phyloP scores from a whole-genome alignment of 2,797 vertebrate species.

The Coregonus sp. region DNA sequence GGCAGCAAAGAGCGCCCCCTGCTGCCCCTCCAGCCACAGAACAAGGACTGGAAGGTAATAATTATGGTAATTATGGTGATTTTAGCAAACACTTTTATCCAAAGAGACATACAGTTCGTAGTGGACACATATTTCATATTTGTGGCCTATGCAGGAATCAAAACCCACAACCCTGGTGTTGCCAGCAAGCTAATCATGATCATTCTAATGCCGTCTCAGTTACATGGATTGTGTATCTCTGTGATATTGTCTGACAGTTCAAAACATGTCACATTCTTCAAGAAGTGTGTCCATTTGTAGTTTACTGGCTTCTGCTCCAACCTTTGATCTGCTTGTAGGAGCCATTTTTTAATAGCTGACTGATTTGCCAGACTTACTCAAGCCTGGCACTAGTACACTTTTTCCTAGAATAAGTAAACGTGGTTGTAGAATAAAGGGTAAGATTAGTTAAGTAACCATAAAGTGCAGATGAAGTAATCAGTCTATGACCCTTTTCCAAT shows the following conservation, averaged over 20 bases:
- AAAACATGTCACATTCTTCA: too few relatives aligned
- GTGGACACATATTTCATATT: background rate
- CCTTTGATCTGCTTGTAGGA: too few relatives aligned
- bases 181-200: too few relatives aligned
- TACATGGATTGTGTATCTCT: too few relatives aligned
- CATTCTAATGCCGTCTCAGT: too few relatives aligned
- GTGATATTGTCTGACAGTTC: too few relatives aligned
- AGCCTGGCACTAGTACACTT: background rate
- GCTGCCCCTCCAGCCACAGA: slow-evolving; percentile 93
- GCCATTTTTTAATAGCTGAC: background rate
- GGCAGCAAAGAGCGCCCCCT: slow-evolving; percentile 94
- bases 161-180: too few relatives aligned
- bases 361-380: background rate
- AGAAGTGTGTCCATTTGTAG: too few relatives aligned
- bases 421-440: background rate
- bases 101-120: background rate
- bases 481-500: background rate
- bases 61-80: background rate
- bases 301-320: too few relatives aligned
- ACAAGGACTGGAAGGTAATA: slow-evolving; percentile 95
- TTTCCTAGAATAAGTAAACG: background rate
- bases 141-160: background rate
- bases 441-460: background rate
- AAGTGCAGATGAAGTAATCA: background rate
- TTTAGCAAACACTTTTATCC: background rate